Evolutionary conservation across 2,113 vertebrate species (phyloP).

Genomic region (Platycercus adscitus): DNA sequence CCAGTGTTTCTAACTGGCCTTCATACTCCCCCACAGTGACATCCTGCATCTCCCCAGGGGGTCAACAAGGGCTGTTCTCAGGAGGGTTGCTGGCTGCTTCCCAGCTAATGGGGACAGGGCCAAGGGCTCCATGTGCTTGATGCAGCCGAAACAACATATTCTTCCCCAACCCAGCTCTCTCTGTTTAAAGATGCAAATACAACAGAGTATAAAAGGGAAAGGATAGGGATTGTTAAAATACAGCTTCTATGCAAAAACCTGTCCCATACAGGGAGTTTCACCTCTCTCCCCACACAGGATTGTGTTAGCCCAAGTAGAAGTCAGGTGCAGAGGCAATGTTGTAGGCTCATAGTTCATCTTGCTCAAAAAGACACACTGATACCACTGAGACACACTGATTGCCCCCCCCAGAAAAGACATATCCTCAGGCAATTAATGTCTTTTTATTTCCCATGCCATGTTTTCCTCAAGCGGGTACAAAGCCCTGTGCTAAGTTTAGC

Average conservation of each 20-base stretch:
- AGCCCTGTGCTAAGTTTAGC: background rate
- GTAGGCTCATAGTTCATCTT: background rate
- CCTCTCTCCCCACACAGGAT: background rate
- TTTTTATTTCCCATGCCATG: background rate
- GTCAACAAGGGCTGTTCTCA: background rate
- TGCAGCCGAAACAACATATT: background rate
- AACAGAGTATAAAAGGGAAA: background rate
- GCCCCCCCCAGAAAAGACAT: background rate
- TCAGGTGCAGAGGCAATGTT: fast-evolving
- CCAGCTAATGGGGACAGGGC: background rate
- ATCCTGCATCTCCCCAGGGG: background rate
- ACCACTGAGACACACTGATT: background rate
- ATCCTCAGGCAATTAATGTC: background rate
- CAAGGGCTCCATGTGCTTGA: background rate
- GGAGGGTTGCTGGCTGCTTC: background rate
- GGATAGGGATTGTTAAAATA: background rate
- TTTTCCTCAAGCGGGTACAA: background rate
- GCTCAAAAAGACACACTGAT: background rate
- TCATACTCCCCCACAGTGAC: background rate
- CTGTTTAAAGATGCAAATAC: background rate
- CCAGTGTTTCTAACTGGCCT: background rate
- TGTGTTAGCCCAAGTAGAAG: background rate
- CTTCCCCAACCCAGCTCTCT: background rate
- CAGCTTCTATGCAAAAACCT: background rate
- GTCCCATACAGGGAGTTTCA: background rate